These are phyloP conservation scores for Orchesella cincta DNA, from an alignment of 1,140 invertebrate genomes.

Conservation along the genomic window DNA sequence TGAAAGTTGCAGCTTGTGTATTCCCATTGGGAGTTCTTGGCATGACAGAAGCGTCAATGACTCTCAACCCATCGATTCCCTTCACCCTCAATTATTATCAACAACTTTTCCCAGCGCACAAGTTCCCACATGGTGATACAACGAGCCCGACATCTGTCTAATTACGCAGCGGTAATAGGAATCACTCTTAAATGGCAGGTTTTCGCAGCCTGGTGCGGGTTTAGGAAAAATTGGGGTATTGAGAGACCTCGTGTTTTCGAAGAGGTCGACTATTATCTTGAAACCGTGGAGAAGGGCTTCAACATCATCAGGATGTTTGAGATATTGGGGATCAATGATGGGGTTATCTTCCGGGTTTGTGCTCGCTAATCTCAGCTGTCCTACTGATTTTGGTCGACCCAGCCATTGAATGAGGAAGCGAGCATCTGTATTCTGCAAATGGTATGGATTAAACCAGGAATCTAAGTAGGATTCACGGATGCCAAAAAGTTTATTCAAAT, in stretches of 20 bases:
- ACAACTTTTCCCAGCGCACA: slow-evolving; percentile 6
- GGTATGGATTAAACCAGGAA: neutral
- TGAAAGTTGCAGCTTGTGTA: too few relatives aligned
- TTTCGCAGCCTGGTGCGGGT: neutral
- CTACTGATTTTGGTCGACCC: slow-evolving; percentile 3
- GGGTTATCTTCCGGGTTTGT: neutral
- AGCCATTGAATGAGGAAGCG: neutral
- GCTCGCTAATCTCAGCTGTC: neutral
- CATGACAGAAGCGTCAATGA: too few relatives aligned
- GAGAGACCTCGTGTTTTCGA: neutral
- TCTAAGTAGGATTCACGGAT: neutral
- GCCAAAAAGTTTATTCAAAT: neutral
- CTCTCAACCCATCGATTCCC: too few relatives aligned
- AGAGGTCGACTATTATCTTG: neutral
- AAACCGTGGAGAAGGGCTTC: neutral
- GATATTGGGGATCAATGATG: slow-evolving; percentile 4
- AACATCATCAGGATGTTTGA: neutral
- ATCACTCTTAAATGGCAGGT: neutral
- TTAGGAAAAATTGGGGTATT: neutral
- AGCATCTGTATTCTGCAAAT: neutral
- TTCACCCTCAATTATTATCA: neutral
- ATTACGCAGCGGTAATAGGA: neutral
- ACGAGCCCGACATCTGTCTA: neutral
- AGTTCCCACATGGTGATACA: slow-evolving; percentile 4
- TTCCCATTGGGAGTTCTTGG: too few relatives aligned